A percentile compares a stretch with the other conserved stretches of the same genome.
These are phyloP conservation scores for Platichthys stellatus DNA, from an alignment of 2,113 vertebrate species.

Conservation along the genomic window DNA sequence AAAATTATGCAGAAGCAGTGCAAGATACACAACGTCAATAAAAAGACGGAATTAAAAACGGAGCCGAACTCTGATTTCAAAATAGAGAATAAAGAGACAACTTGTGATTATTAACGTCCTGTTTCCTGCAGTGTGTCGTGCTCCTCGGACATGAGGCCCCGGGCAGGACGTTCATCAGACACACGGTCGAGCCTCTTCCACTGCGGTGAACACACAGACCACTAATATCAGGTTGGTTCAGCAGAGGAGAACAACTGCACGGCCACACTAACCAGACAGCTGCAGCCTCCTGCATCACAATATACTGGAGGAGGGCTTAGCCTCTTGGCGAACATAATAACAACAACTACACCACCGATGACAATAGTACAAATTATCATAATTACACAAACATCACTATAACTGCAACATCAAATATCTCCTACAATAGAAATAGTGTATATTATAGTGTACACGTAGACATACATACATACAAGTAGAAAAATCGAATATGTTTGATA, in stretches of 20 bases:
- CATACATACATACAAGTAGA: too few species aligned
- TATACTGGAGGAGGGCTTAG: conserved; percentile 28
- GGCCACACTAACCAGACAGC: conserved; percentile 66
- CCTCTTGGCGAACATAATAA: conserved; percentile 31
- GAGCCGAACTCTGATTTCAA: conserved; percentile 16
- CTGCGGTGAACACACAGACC: conserved; percentile 61
- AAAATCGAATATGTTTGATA: too few species aligned
- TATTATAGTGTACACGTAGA: neutral
- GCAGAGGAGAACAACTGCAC: conserved; percentile 62
- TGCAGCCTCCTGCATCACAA: conserved; percentile 53
- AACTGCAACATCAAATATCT: neutral
- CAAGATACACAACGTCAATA: neutral
- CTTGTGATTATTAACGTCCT: neutral
- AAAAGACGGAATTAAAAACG: conserved; percentile 1
- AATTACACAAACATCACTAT: conserved; percentile 4
- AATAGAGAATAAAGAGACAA: neutral
- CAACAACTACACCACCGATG: conserved; percentile 15
- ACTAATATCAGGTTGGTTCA: conserved; percentile 71
- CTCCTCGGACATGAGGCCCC: conserved; percentile 9
- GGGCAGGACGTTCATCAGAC: conserved; percentile 48
- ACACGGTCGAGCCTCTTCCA: conserved; percentile 40
- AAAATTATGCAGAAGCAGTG: conserved; percentile 1
- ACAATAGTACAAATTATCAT: conserved; percentile 13
- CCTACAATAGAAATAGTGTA: neutral
- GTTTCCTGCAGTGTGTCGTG: conserved; percentile 10